Evolutionary conservation across 30 jellyfish, hydroid and myxozoan genomes (phyloP).

Genomic region (Pelagia noctiluca): DNA sequence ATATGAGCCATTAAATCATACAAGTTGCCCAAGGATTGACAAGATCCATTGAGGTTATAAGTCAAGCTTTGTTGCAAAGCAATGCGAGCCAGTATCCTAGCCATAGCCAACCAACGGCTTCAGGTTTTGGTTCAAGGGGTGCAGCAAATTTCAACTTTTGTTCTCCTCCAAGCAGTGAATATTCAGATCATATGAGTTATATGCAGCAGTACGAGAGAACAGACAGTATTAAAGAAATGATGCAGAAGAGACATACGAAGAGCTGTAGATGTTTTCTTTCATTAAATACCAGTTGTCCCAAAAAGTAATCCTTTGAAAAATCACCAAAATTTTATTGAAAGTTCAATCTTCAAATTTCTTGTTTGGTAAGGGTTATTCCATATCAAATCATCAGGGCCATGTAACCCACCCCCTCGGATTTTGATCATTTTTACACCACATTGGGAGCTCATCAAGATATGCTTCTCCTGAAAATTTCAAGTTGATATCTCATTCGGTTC

Average conservation of each 20-base stretch:
- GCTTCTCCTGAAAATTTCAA: too few species aligned
- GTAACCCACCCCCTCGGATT: too few species aligned
- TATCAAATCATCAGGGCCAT: too few species aligned
- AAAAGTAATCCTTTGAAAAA: neutral
- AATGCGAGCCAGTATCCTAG: too few species aligned
- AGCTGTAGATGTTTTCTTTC: too few species aligned
- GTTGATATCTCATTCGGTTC: too few species aligned
- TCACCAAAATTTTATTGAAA: neutral
- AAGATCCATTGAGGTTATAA: constrained; percentile 45
- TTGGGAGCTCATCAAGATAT: too few species aligned
- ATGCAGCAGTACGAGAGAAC: too few species aligned
- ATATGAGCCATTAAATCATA: constrained; percentile 47
- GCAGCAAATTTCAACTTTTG: neutral
- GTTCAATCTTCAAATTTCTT: neutral
- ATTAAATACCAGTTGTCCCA: neutral
- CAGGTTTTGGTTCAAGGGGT: constrained; percentile 4
- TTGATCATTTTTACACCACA: too few species aligned
- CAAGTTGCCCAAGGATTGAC: constrained; percentile 76
- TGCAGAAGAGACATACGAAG: too few species aligned
- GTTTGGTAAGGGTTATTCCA: too few species aligned
- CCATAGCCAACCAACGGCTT: neutral
- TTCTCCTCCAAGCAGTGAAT: neutral
- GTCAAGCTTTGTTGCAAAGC: constrained; percentile 56
- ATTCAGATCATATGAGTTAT: neutral
- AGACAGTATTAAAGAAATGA: too few species aligned